Evolutionary conservation across 1,140 invertebrate genomes (phyloP).

Genomic region (Sarcophaga bullata): DNA sequence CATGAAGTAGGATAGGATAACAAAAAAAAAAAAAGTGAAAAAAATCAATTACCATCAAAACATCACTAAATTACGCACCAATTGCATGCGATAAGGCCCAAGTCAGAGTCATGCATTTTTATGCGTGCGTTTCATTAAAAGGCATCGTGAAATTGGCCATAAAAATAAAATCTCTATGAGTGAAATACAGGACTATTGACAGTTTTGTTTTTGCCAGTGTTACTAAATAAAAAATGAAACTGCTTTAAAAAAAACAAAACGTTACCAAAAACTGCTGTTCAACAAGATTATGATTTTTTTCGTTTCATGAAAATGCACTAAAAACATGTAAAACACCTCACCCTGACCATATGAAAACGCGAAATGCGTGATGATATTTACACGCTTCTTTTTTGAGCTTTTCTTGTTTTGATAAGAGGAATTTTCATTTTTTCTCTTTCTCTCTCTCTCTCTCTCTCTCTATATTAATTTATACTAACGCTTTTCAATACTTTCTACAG

Average conservation of each 20-base stretch:
- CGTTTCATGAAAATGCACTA: background rate
- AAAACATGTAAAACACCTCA: background rate
- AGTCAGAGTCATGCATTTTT: background rate
- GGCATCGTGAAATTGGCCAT: constrained; percentile 7
- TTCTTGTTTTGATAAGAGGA: background rate
- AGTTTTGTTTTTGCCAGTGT: background rate
- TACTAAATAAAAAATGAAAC: background rate
- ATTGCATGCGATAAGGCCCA: too few species aligned
- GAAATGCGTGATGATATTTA: background rate
- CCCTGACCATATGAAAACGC: background rate
- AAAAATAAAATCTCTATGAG: constrained; percentile 7
- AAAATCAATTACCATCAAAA: background rate
- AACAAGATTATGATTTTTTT: background rate
- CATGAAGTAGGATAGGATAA: background rate
- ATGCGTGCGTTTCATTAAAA: background rate
- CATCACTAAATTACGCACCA: background rate
- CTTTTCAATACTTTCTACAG: background rate
- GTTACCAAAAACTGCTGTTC: background rate
- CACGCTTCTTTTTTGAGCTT: background rate
- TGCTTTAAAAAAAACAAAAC: background rate
- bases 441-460: background rate
- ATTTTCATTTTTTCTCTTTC: background rate
- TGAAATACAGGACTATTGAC: background rate
- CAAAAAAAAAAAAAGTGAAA: background rate
- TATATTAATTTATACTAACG: background rate